Evolutionary conservation across 2,888 invertebrate species (phyloP), one percentile per base, ranked within the genome.

Genomic region (Siphlonurus alternatus): DNA sequence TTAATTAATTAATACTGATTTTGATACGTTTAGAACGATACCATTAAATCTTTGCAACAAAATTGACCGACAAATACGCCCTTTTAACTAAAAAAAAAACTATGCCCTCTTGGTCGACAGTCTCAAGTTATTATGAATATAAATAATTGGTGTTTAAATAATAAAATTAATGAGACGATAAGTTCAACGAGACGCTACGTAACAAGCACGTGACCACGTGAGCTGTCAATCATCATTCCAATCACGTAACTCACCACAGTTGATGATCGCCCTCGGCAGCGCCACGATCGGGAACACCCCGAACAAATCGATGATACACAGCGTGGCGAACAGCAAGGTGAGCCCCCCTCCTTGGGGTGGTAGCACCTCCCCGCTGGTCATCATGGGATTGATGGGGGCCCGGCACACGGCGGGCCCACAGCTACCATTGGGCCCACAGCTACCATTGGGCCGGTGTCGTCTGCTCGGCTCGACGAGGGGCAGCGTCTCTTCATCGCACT

Each of bases 221-320:
- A n/a, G n/a, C n/a, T n/a, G n/a, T n/a, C n/a, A n/a, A n/a, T n/a
- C n/a, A n/a, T n/a, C n/a, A n/a, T n/a, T n/a, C n/a, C n/a, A n/a
- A n/a, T n/a, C 10, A 19, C 25, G 20, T 18, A 15, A 71, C 76
- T 79, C 72, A 87, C 90, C 90, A 72, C 89, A 87, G 69, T 85
- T 80, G 60, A 89, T 84, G 23, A 91, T 80, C 24, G 87, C 81
- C 69, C 85, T 83, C 0, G 90, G 89, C 65, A 91, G 74, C 0
- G 89, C 83, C 18, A 91, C 81, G 1, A 91, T 83, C 0, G 90
- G 90, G 72, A 90, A 89, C 0, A 91, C 89, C 56, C 90, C 91
- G 71, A 91, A 89, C 60, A 90, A 80, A 73, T 90, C 90, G 20
- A 91, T 79, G 24, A 91, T 84, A 73, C 89, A 90, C 54, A 89